Conservation (phyloP, 2,888 invertebrate genomes). For the Aphrophora alni region DNA sequence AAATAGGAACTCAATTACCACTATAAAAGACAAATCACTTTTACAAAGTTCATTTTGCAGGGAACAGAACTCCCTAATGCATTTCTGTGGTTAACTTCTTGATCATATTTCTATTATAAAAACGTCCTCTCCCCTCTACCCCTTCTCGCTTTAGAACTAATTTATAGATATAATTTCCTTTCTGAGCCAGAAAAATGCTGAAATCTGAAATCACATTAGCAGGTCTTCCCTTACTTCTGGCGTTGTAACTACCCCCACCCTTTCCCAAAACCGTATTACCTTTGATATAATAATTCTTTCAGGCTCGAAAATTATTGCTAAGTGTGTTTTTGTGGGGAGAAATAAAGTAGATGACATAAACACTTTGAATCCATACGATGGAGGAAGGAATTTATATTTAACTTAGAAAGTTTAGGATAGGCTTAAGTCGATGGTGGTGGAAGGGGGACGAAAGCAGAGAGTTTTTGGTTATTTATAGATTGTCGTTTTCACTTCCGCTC, state of each 20-base stretch:
- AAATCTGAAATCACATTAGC: conserved; percentile 9
- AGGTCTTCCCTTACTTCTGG: background rate
- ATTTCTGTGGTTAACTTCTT: conserved; percentile 9
- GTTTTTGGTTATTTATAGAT: background rate
- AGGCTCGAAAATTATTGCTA: background rate
- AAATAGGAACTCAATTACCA: background rate
- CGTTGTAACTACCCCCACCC: background rate
- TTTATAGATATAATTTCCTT: conserved; percentile 9
- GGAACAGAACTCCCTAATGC: background rate
- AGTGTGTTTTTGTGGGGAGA: conserved; percentile 1
- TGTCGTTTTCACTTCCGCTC: background rate
- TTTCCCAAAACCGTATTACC: background rate
- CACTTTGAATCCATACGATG: background rate
- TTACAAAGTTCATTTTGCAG: background rate
- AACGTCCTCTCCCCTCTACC: background rate
- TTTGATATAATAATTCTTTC: conserved; percentile 2
- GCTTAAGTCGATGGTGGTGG: background rate
- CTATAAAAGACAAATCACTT: conserved; percentile 6
- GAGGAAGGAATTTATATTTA: background rate
- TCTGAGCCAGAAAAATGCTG: conserved; percentile 9
- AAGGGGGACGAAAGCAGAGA: background rate
- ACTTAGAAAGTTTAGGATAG: background rate
- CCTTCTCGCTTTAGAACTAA: background rate
- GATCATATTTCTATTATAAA: background rate
- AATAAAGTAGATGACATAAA: background rate